Evolutionary conservation across 2,797 vertebrate species (phyloP), one percentile per base, ranked within the genome.

Genomic region (Mus minutoides): DNA sequence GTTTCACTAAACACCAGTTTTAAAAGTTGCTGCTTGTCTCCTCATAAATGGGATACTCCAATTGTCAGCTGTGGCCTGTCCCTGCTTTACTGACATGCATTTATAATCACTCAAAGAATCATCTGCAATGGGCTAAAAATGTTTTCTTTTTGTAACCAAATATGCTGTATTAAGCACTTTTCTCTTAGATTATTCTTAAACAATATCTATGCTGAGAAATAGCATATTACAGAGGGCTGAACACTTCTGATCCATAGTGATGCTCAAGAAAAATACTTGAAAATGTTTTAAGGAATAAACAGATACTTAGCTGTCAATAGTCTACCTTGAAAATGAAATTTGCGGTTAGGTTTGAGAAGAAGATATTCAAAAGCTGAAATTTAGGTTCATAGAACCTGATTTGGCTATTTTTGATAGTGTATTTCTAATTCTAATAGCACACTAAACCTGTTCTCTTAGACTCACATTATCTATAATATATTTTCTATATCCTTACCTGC

Each of bases 101-200:
- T 94, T 89, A 21, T 90, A 91, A 43, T 58, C 37, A 90, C 92
- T 96, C 52, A 95, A 94, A 62, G 43, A 83, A 83, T 93, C 14
- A 40, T 83, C 17, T 69, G 34, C 12, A 91, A 58, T 21, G 82
- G 5, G 4, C 67, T 93, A 85, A 97, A 56, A 93, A 52, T 80
- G 84, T 58, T 75, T 34, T 12, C 43, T n/a, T 40, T 0, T 91
- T 94, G 31, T 95, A 88, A 88, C 0, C 85, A 84, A 93, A 89
- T 80, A 11, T 8, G 56, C 22, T 95, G 14, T 91, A 43, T 88
- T 92, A 88, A 87, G 75, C 31, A 76, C 22, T 90, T 87, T 49
- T 40, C 56, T 92, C 49, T 79, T 78, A 95, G 43, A 69, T 90
- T 83, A 77, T 90, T 6, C 34, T 43, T 82, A 43, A 91, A 49